These are phyloP conservation scores for Pseudanteris insignis DNA, from an alignment of 2,888 invertebrate genomes.

Conservation along the genomic window DNA sequence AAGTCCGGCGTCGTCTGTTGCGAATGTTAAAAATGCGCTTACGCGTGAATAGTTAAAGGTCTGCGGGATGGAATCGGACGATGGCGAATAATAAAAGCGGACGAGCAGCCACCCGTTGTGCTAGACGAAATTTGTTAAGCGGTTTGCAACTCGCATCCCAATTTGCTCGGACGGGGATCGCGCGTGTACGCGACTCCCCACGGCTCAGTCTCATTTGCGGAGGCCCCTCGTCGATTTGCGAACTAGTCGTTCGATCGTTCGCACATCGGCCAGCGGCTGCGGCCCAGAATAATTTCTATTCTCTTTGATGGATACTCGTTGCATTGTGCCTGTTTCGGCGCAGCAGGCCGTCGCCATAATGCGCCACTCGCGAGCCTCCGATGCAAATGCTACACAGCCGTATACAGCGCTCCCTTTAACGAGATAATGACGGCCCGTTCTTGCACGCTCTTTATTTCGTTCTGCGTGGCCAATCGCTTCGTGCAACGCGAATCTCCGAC, in stretches of 20 bases:
- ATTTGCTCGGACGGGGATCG: constrained; percentile 25
- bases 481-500: constrained; percentile 47
- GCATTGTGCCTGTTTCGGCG: constrained; percentile 31
- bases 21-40: too few species aligned
- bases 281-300: constrained; percentile 29
- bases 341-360: constrained; percentile 30
- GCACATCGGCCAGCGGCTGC: constrained; percentile 18
- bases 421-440: constrained; percentile 46
- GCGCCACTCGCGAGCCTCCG: constrained; percentile 21
- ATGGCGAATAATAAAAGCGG: constrained; percentile 42
- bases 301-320: constrained; percentile 37
- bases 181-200: constrained; percentile 31
- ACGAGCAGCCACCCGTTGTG: constrained; percentile 54
- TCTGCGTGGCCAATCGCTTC: constrained; percentile 49
- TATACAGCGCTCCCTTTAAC: constrained; percentile 45
- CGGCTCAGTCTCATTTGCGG: constrained; percentile 34
- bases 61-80: background rate
- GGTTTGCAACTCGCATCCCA: constrained; percentile 36
- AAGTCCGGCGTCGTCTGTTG: too few species aligned
- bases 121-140: constrained; percentile 61
- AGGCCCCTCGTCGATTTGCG: constrained; percentile 38
- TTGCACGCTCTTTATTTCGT: constrained; percentile 47
- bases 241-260: constrained; percentile 40
- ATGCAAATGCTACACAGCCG: constrained; percentile 30
- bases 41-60: too few species aligned